Percentiles rank a stretch among this genome's conserved stretches.
Conservation (phyloP, 2,113 vertebrate genomes). For the Tragelaphus imberbis region DNA sequence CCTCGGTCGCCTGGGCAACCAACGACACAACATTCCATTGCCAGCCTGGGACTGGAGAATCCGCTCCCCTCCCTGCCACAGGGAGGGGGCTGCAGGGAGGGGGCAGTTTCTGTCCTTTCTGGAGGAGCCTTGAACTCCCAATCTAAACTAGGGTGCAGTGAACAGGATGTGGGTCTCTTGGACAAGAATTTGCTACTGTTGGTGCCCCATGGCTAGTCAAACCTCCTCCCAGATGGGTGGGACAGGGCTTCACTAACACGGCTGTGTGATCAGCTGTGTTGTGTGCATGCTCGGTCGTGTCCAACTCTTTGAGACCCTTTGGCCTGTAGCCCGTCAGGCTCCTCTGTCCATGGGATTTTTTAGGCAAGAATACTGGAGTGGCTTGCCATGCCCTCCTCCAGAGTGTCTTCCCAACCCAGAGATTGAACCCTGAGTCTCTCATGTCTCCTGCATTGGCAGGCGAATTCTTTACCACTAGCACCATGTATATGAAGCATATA, state of each 20-base stretch:
- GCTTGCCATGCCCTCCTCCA: neutral
- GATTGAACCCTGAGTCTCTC: neutral
- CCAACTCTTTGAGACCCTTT: neutral
- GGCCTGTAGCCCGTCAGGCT: neutral
- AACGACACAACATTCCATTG: constrained; percentile 39
- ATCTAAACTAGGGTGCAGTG: neutral
- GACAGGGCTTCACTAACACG: neutral
- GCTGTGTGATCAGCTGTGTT: neutral
- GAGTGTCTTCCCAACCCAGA: neutral
- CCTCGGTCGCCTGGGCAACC: constrained; percentile 40
- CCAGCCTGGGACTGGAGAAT: neutral
- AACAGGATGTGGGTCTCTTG: neutral
- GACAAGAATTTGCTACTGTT: neutral
- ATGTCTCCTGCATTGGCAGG: neutral
- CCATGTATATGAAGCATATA: neutral
- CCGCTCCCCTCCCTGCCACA: rapidly evolving
- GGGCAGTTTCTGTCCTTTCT: neutral
- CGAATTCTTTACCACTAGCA: neutral
- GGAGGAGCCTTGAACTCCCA: neutral
- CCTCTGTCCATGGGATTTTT: neutral
- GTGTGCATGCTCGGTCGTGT: rapidly evolving
- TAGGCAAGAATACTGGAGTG: neutral
- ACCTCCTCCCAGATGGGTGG: neutral
- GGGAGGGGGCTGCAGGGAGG: neutral
- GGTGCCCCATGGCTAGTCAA: neutral